These are phyloP conservation scores for Ginglymostoma cirratum DNA, from an alignment of 2,113 vertebrate species.

Conservation along the genomic window DNA sequence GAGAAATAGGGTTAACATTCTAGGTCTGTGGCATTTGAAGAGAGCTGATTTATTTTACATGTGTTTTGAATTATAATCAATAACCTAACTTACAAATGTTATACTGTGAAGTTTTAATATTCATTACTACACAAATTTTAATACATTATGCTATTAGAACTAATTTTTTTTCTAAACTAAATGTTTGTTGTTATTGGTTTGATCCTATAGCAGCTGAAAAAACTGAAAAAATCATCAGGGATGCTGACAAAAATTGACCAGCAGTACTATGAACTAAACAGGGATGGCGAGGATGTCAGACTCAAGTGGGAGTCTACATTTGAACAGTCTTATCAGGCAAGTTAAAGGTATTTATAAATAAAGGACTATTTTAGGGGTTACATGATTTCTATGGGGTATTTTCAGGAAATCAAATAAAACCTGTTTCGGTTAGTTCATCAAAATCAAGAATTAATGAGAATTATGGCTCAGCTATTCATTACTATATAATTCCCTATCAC, in stretches of 20 bases:
- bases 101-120: not conserved
- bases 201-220: slow-evolving; percentile 64
- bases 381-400: not conserved
- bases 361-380: not conserved
- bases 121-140: not conserved
- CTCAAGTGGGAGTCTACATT: slow-evolving; percentile 76
- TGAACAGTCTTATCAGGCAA: slow-evolving; percentile 73
- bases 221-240: slow-evolving; percentile 75
- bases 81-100: not conserved
- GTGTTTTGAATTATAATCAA: not conserved
- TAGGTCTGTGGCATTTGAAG: not conserved
- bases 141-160: not conserved
- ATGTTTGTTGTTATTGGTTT: not conserved
- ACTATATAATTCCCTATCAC: not conserved
- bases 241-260: slow-evolving; percentile 66
- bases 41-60: not conserved
- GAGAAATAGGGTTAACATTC: not conserved
- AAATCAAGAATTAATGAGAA: not conserved
- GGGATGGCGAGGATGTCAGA: slow-evolving; percentile 67
- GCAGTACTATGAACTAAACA: slow-evolving; percentile 72
- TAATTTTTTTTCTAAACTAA: not conserved
- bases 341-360: not conserved
- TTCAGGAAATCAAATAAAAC: not conserved
- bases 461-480: not conserved
- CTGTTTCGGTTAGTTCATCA: too few relatives aligned